Percentiles rank a stretch among this genome's conserved stretches.
Evolutionary conservation across 2,888 invertebrate genomes (phyloP).

Genomic region (Cephus runcator): DNA sequence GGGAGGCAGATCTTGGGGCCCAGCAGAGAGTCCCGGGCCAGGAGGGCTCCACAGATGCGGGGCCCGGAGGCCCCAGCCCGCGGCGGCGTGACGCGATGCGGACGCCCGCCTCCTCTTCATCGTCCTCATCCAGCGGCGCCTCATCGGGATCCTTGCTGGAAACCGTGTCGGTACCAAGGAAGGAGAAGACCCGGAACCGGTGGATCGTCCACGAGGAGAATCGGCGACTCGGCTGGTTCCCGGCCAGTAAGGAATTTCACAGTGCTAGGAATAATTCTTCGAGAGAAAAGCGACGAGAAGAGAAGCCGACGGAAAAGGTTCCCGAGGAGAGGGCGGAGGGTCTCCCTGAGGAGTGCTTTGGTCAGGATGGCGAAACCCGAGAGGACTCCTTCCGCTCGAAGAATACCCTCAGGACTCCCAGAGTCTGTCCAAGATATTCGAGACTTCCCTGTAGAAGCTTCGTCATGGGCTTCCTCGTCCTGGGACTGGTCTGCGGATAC

Average conservation of each 20-base stretch:
- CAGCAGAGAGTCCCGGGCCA: constrained; percentile 26
- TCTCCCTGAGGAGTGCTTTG: too few relatives aligned
- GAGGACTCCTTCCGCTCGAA: too few relatives aligned
- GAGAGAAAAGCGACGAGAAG: too few relatives aligned
- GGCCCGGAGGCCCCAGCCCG: constrained; percentile 58
- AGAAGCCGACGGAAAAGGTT: too few relatives aligned
- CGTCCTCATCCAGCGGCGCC: neutral
- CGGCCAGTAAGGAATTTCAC: too few relatives aligned
- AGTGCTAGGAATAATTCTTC: too few relatives aligned
- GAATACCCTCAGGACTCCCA: too few relatives aligned
- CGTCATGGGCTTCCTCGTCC: constrained; percentile 45
- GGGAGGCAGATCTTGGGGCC: constrained; percentile 19
- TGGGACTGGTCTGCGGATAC: constrained; percentile 38
- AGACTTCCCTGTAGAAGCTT: constrained; percentile 19
- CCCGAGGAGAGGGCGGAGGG: too few relatives aligned
- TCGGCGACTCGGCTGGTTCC: neutral
- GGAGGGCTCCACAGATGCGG: constrained; percentile 61
- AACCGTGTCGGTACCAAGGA: too few relatives aligned
- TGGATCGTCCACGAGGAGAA: neutral
- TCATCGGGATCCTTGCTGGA: too few relatives aligned
- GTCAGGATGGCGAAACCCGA: too few relatives aligned
- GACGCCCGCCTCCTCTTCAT: constrained; percentile 54
- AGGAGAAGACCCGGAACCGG: neutral
- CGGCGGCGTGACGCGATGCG: constrained; percentile 65
- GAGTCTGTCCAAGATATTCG: too few relatives aligned